Conservation (phyloP, 2,888 invertebrate species). For the Drosophila paramelanica region DNA sequence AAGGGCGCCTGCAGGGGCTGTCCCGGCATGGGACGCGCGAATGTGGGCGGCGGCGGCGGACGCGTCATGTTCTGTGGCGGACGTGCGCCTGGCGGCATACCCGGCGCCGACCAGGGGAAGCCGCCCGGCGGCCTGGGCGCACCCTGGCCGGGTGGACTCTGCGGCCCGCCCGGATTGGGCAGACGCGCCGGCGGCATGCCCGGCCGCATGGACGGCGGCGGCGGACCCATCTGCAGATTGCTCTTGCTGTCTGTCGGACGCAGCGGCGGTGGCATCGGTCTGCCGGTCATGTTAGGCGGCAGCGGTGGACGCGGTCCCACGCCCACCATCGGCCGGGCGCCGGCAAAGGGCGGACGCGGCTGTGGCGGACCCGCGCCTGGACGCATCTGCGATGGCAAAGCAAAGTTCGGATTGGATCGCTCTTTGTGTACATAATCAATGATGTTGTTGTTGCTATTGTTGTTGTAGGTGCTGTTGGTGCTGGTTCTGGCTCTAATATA, state of each 20-base stretch:
- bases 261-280: conserved; percentile 82
- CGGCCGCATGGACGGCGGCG: conserved; percentile 69
- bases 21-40: conserved; percentile 72
- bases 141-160: conserved; percentile 82
- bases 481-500: conserved; percentile 18
- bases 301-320: conserved; percentile 80
- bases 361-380: conserved; percentile 73
- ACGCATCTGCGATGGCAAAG: conserved; percentile 81
- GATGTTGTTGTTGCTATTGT: conserved; percentile 34
- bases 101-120: conserved; percentile 74
- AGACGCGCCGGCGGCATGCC: conserved; percentile 67
- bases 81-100: conserved; percentile 60
- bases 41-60: conserved; percentile 70
- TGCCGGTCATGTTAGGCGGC: conserved; percentile 74
- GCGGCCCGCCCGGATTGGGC: conserved; percentile 67
- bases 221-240: conserved; percentile 82
- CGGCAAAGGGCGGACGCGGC: conserved; percentile 79
- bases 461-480: conserved; percentile 2
- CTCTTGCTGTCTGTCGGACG: conserved; percentile 85
- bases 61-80: conserved; percentile 68
- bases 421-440: conserved; percentile 36
- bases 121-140: conserved; percentile 78
- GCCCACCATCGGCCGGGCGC: conserved; percentile 71
- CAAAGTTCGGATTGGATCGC: conserved; percentile 54
- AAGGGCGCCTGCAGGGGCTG: conserved; percentile 78